These are phyloP conservation scores for Siniperca undulata DNA, from an alignment of 2,797 vertebrate species.

Conservation along the genomic window DNA sequence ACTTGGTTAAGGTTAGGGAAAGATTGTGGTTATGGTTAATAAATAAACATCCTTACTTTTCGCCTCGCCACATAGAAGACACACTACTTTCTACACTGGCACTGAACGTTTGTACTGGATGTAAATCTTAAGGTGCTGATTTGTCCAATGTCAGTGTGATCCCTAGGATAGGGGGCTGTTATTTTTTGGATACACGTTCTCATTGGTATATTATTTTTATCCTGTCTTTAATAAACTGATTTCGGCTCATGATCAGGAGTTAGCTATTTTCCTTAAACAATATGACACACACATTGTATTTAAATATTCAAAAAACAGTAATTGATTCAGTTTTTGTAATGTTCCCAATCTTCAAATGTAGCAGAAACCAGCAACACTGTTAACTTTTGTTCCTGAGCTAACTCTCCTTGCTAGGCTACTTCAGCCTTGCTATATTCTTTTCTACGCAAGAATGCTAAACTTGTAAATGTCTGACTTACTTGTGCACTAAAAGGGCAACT, in stretches of 20 bases:
- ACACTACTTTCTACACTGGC: too few relatives aligned
- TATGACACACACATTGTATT: not conserved
- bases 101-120: too few relatives aligned
- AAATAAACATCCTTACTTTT: not conserved
- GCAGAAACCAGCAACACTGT: not conserved
- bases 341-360: not conserved
- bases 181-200: not conserved
- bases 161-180: not conserved
- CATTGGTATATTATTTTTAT: not conserved
- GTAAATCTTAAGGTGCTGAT: not conserved
- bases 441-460: not conserved
- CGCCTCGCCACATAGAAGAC: not conserved
- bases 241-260: not conserved
- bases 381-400: not conserved
- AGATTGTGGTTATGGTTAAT: not conserved
- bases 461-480: not conserved
- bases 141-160: not conserved
- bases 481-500: not conserved
- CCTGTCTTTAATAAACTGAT: not conserved
- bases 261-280: too few relatives aligned
- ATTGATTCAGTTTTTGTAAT: not conserved
- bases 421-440: not conserved
- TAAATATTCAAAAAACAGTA: not conserved
- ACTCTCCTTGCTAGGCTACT: not conserved
- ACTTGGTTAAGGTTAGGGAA: not conserved